Percentiles rank a stretch among this genome's conserved stretches.
Evolutionary conservation across 1,140 invertebrate genomes (phyloP).

Genomic region (Contarinia nasturtii): DNA sequence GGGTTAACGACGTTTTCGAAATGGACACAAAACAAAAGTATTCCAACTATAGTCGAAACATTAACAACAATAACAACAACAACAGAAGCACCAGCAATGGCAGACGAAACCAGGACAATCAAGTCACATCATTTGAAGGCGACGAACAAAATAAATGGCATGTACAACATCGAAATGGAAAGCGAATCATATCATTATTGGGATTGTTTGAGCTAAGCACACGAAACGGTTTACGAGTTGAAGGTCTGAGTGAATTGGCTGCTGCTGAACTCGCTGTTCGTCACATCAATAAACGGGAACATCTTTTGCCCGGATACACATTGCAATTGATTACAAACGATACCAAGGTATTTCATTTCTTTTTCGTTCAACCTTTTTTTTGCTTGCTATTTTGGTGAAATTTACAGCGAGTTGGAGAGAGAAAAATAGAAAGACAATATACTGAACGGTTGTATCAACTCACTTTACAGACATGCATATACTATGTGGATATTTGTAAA

Average conservation of each 20-base stretch:
- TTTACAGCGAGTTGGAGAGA: too few relatives aligned
- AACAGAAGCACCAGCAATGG: not conserved
- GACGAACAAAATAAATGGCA: too few relatives aligned
- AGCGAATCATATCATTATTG: slow-evolving; percentile 32
- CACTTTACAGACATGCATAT: too few relatives aligned
- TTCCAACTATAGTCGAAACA: not conserved
- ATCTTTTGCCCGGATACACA: slow-evolving; percentile 44
- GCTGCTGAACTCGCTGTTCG: slow-evolving; percentile 53
- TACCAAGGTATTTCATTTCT: slow-evolving; percentile 45
- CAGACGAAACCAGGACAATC: not conserved
- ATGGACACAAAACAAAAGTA: not conserved
- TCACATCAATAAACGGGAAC: slow-evolving; percentile 43
- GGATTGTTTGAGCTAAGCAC: slow-evolving; percentile 60
- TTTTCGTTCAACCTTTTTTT: too few relatives aligned
- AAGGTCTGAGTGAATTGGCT: slow-evolving; percentile 49
- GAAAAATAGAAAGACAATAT: too few relatives aligned
- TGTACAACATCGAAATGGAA: not conserved
- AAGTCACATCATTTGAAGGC: too few relatives aligned
- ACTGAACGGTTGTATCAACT: too few relatives aligned
- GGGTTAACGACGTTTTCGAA: not conserved
- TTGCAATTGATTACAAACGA: slow-evolving; percentile 58
- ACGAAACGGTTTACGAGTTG: slow-evolving; percentile 31
- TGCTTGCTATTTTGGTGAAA: too few relatives aligned
- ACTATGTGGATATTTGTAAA: too few relatives aligned
- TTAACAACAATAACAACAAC: too few relatives aligned